phyloP scores from a whole-genome alignment of 1,140 invertebrate genomes.

The Aphelenchoides avenae region DNA sequence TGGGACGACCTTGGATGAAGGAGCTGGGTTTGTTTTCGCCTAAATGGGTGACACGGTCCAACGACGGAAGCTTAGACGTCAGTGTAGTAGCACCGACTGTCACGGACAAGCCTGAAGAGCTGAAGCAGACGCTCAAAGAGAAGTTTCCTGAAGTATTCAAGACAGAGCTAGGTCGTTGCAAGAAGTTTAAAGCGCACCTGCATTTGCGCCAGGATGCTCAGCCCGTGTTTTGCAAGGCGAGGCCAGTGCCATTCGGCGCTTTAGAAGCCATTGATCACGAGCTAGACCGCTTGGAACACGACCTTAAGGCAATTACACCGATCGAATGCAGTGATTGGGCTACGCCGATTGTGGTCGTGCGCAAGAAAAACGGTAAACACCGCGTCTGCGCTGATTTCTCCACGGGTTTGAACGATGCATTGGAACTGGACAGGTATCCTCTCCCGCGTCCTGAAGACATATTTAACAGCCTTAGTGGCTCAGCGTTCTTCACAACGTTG shows the following conservation, averaged over 20 bases:
- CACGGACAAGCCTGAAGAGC: too few relatives aligned
- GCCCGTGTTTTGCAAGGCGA: constrained; percentile 29
- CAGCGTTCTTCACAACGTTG: constrained; percentile 35
- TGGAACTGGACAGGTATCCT: constrained; percentile 34
- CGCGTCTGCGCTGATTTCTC: constrained; percentile 57
- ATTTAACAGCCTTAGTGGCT: constrained; percentile 23
- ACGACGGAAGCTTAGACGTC: too few relatives aligned
- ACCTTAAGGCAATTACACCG: constrained; percentile 36
- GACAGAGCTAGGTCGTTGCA: constrained; percentile 28
- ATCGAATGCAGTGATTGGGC: constrained; percentile 60
- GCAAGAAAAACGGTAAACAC: constrained; percentile 58
- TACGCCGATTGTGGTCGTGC: constrained; percentile 60
- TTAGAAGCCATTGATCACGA: constrained; percentile 48
- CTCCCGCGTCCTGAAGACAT: constrained; percentile 38
- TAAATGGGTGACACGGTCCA: too few relatives aligned
- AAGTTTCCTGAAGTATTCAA: too few relatives aligned
- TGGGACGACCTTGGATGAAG: too few relatives aligned
- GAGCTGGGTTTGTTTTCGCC: too few relatives aligned
- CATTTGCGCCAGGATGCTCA: constrained; percentile 18
- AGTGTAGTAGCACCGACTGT: too few relatives aligned
- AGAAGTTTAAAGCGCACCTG: constrained; percentile 28
- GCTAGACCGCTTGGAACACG: constrained; percentile 41
- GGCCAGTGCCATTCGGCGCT: constrained; percentile 49
- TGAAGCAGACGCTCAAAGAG: too few relatives aligned
- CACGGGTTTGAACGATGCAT: constrained; percentile 39